Base-by-base conservation (phyloP, 2,113 vertebrate genomes). In the Percina caprodes region DNA sequence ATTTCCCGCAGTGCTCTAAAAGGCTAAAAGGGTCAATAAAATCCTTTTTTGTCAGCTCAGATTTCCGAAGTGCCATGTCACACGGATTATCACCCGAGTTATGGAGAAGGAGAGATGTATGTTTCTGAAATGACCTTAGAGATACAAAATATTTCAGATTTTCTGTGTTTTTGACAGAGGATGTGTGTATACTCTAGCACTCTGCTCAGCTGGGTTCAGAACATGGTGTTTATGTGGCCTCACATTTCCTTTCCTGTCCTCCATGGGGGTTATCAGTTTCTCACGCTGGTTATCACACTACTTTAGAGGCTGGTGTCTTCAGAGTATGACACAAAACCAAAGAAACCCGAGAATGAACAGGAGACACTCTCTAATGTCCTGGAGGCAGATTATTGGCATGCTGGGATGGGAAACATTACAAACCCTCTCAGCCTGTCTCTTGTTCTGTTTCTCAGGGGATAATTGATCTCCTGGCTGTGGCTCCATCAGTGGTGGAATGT, bases 201-300 rank as follows among this genome's bases (percentile, higher is more conserved):
- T 70, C 66, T 19, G 35, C 78, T 73, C 62, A 69, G 67, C 24
- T 5, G 71, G 68, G 18, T 69, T 75, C 54, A 56, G 26, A 58
- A 75, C 66, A 77, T 67, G 55, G 4, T 33, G 60, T 70, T 33
- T 61, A 12, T 72, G n/a, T 1, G 1, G 55, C 65, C 55, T 84
- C 80, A 79, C 33, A 51, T 84, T 84, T 82, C 87, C 55, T 75
- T 10, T 21, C 51, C 16, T 23, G 55, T 72, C 45, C 19, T 72
- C 54, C 68, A 30, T 33, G 62, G 74, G 61, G 55, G 11, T 46
- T 76, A 52, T 82, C 61, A 59, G n/a, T 67, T 30, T 65, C 23
- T 56, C 48, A 61, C 0, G 1, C 23, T 45, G 39, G 49, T 83
- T 60, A 51, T 23, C 35, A 69, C 74, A 74, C 24, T 33, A 23